Evolutionary conservation across 1,140 invertebrate genomes (phyloP).

Genomic region (Probaryconus sp.): DNA sequence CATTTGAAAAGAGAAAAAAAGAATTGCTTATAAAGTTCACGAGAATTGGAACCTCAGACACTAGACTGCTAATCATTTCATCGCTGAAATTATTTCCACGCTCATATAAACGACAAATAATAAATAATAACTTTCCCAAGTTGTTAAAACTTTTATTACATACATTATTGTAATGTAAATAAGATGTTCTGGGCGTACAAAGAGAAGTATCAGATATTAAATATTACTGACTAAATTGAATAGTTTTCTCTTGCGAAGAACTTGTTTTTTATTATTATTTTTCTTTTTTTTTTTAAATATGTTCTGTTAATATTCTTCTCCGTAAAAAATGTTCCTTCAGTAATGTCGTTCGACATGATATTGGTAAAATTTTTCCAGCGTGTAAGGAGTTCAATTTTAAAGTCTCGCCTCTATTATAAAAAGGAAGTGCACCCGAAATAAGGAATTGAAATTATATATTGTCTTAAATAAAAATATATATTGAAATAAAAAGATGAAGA

Average conservation of each 20-base stretch:
- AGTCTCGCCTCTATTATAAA: background rate
- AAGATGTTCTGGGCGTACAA: conserved; percentile 1
- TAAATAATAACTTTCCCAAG: conserved; percentile 40
- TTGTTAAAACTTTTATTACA: conserved; percentile 22
- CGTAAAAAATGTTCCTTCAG: too few relatives aligned
- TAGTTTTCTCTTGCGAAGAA: too few relatives aligned
- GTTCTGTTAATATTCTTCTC: too few relatives aligned
- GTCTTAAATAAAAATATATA: conserved; percentile 11
- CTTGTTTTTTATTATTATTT: too few relatives aligned
- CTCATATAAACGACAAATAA: conserved; percentile 30
- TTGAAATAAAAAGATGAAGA: too few relatives aligned
- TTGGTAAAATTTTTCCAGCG: too few relatives aligned
- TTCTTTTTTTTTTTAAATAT: too few relatives aligned
- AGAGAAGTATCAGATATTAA: too few relatives aligned
- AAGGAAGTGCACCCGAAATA: background rate
- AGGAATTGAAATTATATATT: background rate
- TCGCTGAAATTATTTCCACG: conserved; percentile 31
- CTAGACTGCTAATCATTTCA: conserved; percentile 19
- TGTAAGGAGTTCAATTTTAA: too few relatives aligned
- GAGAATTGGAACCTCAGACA: conserved; percentile 29
- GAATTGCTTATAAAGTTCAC: conserved; percentile 43
- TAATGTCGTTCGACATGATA: too few relatives aligned
- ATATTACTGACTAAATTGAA: background rate
- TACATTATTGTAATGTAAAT: conserved; percentile 23
- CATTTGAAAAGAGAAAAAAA: conserved; percentile 22